Evolutionary conservation across 1,140 invertebrate species (phyloP), one percentile per base, ranked within the genome.

Genomic region (Diplogasteroides magnus): DNA sequence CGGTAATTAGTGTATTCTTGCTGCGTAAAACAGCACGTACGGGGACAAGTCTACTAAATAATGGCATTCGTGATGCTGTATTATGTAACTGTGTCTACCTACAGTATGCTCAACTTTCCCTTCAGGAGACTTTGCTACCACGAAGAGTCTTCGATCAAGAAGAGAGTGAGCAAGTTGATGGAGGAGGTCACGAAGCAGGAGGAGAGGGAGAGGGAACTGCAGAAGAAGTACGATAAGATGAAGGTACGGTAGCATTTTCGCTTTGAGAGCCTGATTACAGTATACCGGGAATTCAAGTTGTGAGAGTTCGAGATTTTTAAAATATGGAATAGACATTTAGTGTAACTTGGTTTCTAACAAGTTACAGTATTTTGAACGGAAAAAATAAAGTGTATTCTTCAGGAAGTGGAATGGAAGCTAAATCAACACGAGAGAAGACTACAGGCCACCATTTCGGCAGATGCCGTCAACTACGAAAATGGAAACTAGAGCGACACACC

Each of bases 141-240:
- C 83, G 96, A 98, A 85, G 88, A 89, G 73, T 88, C 88, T 27
- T 95, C 95, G 29, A 89, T 98, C 74, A 91, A 92, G 1, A 89
- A 92, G 74, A 87, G 96, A 81, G 65, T 80, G 19, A 31, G 71
- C n/a, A 68, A 58, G 6, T 60, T 82, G 28, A 74, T 55, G 27
- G 62, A 73, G 27, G 78, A 82, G 48, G 67, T 73, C 0, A 89
- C 89, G 64, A 86, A 92, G 66, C 94, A 98, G 85, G 90, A 90
- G 66, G 91, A 94, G 71, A 85, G 94, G 73, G 94, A 98, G 83
- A 90, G 89, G 75, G 87, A 88, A 66, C 84, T 98, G 32, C 96
- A 98, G 85, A 87, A 88, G 69, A 87, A 88, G 74, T 97, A 89
- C 80, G 86, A 87, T 19, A 87, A 90, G 74, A 84, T 94, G 15